Percentiles rank a stretch among this genome's conserved stretches.
These are phyloP conservation scores for Lypha dubia DNA, from an alignment of 2,888 invertebrate species.

Conservation along the genomic window DNA sequence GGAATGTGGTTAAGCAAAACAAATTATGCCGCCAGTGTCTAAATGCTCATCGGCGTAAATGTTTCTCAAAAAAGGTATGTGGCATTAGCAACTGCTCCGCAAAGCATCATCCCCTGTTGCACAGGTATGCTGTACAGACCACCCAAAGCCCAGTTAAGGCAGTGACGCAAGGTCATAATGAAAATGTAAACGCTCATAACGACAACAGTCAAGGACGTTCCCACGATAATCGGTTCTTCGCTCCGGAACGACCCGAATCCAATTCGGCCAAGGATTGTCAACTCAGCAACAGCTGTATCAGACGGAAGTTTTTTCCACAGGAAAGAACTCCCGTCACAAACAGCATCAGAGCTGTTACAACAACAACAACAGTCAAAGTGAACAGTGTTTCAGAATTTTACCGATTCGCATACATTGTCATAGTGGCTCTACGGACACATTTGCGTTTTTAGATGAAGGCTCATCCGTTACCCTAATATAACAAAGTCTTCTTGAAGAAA, in stretches of 20 bases:
- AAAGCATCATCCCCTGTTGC: slow-evolving; percentile 7
- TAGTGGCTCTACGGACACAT: background rate
- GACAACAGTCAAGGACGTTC: too few species aligned
- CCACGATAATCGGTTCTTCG: too few species aligned
- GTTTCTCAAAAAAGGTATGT: slow-evolving; percentile 11
- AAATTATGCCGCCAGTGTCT: background rate
- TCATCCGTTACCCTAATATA: too few species aligned
- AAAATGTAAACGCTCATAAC: background rate
- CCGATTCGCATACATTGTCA: background rate
- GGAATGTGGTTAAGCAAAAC: too few species aligned
- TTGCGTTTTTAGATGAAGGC: too few species aligned
- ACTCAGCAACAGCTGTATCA: too few species aligned
- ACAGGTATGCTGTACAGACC: background rate
- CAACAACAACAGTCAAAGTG: background rate
- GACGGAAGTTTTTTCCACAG: too few species aligned
- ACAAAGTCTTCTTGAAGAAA: too few species aligned
- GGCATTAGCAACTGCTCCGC: background rate
- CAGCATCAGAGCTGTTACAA: too few species aligned
- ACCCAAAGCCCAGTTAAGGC: background rate
- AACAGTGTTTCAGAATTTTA: background rate
- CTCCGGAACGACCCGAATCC: too few species aligned
- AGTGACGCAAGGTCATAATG: background rate
- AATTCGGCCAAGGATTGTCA: too few species aligned
- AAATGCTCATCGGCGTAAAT: background rate
- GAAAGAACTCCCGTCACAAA: too few species aligned